Percentiles rank a stretch among this genome's conserved stretches.
phyloP scores from a whole-genome alignment of 2,797 vertebrate species.

The Triplophysa yarkandensis region DNA sequence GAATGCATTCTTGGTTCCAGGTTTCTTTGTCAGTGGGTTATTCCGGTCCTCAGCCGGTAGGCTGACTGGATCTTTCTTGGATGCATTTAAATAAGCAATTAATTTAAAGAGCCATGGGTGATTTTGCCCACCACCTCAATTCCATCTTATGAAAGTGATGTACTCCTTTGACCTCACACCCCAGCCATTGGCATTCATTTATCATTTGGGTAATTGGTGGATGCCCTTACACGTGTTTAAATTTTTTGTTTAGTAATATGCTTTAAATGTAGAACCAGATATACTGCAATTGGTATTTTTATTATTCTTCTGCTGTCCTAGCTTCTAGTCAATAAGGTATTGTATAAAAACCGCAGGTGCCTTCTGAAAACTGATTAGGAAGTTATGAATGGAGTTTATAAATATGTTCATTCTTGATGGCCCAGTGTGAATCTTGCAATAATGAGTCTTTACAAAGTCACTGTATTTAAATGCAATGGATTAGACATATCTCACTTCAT shows the following conservation, averaged over 20 bases:
- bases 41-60: constrained; percentile 49
- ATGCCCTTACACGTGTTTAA: too few relatives aligned
- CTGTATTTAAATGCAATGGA: background rate
- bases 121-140: constrained; percentile 32
- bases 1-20: constrained; percentile 48
- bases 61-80: constrained; percentile 56
- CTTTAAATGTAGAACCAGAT: too few relatives aligned
- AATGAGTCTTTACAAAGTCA: background rate
- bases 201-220: too few relatives aligned
- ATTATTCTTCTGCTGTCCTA: background rate
- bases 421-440: background rate
- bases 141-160: background rate
- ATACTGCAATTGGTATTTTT: background rate
- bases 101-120: constrained; percentile 57
- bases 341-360: constrained; percentile 6
- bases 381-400: background rate
- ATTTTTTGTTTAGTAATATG: too few relatives aligned
- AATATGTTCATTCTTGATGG: background rate
- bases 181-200: background rate
- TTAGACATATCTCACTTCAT: background rate
- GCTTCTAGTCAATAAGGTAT: background rate
- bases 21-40: constrained; percentile 49
- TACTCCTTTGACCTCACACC: constrained; percentile 9
- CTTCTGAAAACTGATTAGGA: background rate
- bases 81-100: constrained; percentile 62